Conservation (phyloP, 1,140 invertebrate species). For the Harpegnathos saltator region DNA sequence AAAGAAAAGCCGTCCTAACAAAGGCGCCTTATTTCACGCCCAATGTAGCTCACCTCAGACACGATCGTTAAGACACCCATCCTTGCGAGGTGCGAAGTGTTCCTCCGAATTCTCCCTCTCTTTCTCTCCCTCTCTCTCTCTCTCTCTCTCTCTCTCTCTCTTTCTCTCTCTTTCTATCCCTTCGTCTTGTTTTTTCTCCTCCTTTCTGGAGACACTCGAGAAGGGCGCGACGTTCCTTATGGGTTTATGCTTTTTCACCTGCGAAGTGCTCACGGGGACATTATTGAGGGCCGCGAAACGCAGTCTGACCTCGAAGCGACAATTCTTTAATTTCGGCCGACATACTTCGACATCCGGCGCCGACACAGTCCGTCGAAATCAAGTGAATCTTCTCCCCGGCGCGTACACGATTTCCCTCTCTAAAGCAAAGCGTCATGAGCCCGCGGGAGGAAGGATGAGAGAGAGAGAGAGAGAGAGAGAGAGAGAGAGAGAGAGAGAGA, state of each 20-base stretch:
- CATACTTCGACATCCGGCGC: background rate
- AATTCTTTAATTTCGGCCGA: conserved; percentile 47
- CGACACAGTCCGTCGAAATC: conserved; percentile 10
- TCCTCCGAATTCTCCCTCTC: conserved; percentile 26
- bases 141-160: conserved; percentile 7
- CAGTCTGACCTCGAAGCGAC: conserved; percentile 1
- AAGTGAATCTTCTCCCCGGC: background rate
- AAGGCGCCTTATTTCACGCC: conserved; percentile 81
- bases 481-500: background rate
- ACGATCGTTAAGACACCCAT: conserved; percentile 82
- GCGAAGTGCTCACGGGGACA: background rate
- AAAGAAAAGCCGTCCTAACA: conserved; percentile 76
- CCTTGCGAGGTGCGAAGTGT: conserved; percentile 70
- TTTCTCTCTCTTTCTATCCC: background rate
- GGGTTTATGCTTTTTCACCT: conserved; percentile 31
- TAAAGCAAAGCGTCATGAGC: conserved; percentile 25
- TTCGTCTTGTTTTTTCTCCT: conserved; percentile 1
- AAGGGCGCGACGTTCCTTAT: conserved; percentile 46
- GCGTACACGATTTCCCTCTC: background rate
- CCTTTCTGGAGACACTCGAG: conserved; percentile 38
- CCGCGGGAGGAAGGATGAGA: background rate
- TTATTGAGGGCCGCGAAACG: conserved; percentile 5
- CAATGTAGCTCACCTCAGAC: conserved; percentile 80
- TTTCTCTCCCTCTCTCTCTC: background rate
- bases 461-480: too few species aligned